Percentiles rank a stretch among this genome's conserved stretches.
These are phyloP conservation scores for Cerastis rubricosa DNA, from an alignment of 2,888 invertebrate genomes.

Conservation along the genomic window DNA sequence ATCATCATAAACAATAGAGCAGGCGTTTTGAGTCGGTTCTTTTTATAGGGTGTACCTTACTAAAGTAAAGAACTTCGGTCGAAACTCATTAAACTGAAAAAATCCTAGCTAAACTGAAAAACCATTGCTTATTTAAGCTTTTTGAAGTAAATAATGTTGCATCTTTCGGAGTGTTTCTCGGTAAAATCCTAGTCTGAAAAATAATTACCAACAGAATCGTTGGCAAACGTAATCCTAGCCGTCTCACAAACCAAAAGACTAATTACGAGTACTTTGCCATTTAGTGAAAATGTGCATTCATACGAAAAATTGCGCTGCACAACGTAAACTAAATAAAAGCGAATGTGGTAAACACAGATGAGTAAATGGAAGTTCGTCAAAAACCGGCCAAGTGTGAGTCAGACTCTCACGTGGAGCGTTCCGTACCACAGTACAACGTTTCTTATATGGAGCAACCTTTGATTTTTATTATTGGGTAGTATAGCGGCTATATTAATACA, in stretches of 20 bases:
- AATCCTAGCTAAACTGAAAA: neutral
- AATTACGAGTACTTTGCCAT: neutral
- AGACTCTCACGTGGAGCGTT: neutral
- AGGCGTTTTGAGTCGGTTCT: neutral
- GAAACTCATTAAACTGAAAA: neutral
- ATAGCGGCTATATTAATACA: too few relatives aligned
- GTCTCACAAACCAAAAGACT: neutral
- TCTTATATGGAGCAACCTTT: too few relatives aligned
- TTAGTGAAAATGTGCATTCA: conserved; percentile 17
- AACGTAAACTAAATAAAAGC: neutral
- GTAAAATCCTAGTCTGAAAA: neutral
- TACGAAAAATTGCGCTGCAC: neutral
- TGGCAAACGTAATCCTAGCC: neutral
- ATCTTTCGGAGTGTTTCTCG: neutral
- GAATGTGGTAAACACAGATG: neutral
- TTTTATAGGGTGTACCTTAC: neutral
- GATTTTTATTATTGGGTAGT: too few relatives aligned
- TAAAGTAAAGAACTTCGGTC: neutral
- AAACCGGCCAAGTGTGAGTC: neutral
- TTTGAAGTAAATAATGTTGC: neutral
- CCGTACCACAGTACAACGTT: neutral
- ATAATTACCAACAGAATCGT: neutral
- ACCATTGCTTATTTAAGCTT: neutral
- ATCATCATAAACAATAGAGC: neutral
- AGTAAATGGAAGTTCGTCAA: neutral